A percentile compares a stretch with the other conserved stretches of the same genome.
Evolutionary conservation across 2,113 vertebrate genomes (phyloP).

Genomic region (Varanus komodoensis): DNA sequence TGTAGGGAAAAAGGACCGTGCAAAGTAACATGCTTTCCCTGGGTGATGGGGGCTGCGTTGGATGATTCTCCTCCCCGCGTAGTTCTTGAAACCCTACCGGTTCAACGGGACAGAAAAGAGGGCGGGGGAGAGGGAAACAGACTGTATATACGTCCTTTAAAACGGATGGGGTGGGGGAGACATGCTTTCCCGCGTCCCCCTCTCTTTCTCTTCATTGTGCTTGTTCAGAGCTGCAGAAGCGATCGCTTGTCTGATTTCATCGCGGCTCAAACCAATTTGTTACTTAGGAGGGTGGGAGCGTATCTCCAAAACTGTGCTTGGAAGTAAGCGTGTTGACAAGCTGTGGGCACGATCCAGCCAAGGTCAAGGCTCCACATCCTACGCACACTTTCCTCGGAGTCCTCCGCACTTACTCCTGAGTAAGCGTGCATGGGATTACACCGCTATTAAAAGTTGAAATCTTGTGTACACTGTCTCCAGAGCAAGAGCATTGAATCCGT

Average conservation of each 20-base stretch:
- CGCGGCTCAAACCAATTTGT: conserved; percentile 29
- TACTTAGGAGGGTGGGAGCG: conserved; percentile 1
- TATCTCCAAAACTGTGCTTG: too few relatives aligned
- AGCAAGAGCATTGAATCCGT: neutral
- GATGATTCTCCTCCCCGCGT: conserved; percentile 40
- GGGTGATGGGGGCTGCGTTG: conserved; percentile 24
- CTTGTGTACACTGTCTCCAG: neutral
- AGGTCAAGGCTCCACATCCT: neutral
- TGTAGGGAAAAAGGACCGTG: conserved; percentile 63
- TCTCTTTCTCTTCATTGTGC: conserved; percentile 18
- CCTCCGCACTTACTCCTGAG: neutral
- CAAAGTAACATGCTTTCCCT: conserved; percentile 61
- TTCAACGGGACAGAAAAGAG: neutral
- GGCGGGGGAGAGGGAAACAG: neutral
- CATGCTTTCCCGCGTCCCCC: conserved; percentile 19
- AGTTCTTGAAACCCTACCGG: neutral
- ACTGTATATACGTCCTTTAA: conserved; percentile 76
- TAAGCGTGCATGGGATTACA: neutral
- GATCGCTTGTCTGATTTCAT: conserved; percentile 17
- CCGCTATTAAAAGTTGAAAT: neutral
- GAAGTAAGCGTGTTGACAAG: neutral
- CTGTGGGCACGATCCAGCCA: neutral
- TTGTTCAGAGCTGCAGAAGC: conserved; percentile 41
- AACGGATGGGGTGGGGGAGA: conserved; percentile 45
- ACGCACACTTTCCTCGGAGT: neutral